phyloP scores from a whole-genome alignment of 2,113 vertebrate genomes.

The Orcinus orca region DNA sequence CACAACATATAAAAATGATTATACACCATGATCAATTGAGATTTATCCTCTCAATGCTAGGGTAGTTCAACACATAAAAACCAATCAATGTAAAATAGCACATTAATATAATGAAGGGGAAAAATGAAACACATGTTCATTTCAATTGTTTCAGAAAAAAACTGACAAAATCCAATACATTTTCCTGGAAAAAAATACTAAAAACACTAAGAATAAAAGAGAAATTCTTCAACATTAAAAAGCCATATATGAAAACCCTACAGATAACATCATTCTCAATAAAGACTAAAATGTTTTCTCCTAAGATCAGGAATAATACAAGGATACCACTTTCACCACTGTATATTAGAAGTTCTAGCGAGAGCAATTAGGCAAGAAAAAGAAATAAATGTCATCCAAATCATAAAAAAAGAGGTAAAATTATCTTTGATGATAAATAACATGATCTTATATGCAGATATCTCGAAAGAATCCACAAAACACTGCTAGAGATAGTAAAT shows the following conservation, averaged over 20 bases:
- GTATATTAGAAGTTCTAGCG: neutral
- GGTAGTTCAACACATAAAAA: too few relatives aligned
- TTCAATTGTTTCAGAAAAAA: neutral
- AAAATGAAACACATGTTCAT: neutral
- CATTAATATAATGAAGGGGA: too few relatives aligned
- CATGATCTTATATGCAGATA: neutral
- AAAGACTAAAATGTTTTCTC: neutral
- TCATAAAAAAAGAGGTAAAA: neutral
- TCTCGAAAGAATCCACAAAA: neutral
- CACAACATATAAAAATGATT: too few relatives aligned
- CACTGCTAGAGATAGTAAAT: neutral
- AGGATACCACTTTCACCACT: neutral
- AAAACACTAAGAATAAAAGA: neutral
- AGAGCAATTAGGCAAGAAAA: neutral
- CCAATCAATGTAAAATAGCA: too few relatives aligned
- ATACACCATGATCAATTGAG: too few relatives aligned
- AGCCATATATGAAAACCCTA: neutral
- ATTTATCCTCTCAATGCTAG: too few relatives aligned
- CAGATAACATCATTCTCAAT: neutral
- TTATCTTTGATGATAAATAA: neutral
- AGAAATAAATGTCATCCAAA: neutral
- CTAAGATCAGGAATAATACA: neutral
- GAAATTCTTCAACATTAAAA: neutral
- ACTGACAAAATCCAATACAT: neutral
- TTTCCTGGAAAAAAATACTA: neutral